Conservation (phyloP, 2,113 vertebrate species). For the Bubo blakistoni region DNA sequence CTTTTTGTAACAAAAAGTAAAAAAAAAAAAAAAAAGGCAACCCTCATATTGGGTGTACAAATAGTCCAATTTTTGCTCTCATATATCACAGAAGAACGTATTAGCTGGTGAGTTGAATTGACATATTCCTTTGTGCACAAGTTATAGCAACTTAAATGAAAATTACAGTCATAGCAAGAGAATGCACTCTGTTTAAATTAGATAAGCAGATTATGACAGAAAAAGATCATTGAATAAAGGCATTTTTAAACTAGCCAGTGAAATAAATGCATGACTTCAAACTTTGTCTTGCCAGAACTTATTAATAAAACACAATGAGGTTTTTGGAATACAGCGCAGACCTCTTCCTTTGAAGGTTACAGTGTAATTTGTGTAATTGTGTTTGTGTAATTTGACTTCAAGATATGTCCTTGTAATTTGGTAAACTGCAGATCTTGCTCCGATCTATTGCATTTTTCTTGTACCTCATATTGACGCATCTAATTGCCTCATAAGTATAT, state of each 20-base stretch:
- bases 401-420: slow-evolving; percentile 32
- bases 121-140: neutral
- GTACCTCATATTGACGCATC: neutral
- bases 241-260: slow-evolving; percentile 13
- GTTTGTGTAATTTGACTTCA: slow-evolving; percentile 48
- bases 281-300: slow-evolving; percentile 36
- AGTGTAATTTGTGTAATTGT: slow-evolving; percentile 53
- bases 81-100: neutral
- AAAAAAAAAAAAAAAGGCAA: neutral
- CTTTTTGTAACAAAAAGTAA: neutral
- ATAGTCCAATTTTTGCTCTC: neutral
- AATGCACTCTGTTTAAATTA: slow-evolving; percentile 42
- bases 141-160: slow-evolving; percentile 35
- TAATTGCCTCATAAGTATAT: slow-evolving; percentile 26
- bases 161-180: slow-evolving; percentile 3
- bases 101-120: neutral
- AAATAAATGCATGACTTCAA: slow-evolving; percentile 45
- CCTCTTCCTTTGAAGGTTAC: slow-evolving; percentile 45
- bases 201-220: slow-evolving; percentile 23
- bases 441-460: slow-evolving; percentile 12
- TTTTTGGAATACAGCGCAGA: slow-evolving; percentile 29
- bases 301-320: slow-evolving; percentile 17
- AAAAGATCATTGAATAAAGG: slow-evolving; percentile 34
- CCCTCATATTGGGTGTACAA: neutral
- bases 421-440: slow-evolving; percentile 46